Conservation (phyloP, 1,140 invertebrate species). For the Xylocopa sonorina region DNA sequence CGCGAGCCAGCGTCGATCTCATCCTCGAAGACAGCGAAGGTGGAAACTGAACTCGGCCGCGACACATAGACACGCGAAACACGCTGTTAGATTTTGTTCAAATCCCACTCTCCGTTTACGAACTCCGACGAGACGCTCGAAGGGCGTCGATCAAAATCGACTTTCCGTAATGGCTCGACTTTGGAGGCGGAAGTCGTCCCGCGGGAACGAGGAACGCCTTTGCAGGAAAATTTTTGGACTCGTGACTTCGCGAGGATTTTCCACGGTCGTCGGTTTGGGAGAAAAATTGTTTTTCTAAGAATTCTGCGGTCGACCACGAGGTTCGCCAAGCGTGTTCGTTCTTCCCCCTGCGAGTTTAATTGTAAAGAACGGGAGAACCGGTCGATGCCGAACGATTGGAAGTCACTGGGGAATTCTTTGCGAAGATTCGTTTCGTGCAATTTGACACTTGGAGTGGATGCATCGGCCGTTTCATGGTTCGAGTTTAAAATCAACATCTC, state of each 20-base stretch:
- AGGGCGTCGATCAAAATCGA: slow-evolving; percentile 51
- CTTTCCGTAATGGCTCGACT: no score
- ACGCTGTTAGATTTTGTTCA: slow-evolving; percentile 54
- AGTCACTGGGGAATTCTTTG: background rate
- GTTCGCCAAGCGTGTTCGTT: background rate
- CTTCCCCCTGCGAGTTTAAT: background rate
- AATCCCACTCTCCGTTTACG: slow-evolving; percentile 53
- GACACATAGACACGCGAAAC: slow-evolving; percentile 45
- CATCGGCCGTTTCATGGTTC: no score
- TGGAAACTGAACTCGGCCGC: slow-evolving; percentile 58
- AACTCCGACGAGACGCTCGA: slow-evolving; percentile 35
- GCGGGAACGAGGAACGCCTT: background rate
- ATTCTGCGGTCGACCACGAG: background rate
- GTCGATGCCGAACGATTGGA: background rate
- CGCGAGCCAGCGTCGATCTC: slow-evolving; percentile 41
- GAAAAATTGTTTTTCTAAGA: background rate
- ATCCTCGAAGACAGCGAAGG: slow-evolving; percentile 57
- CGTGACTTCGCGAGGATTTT: background rate
- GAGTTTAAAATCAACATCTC: no score
- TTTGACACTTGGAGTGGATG: background rate
- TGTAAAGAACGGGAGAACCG: background rate
- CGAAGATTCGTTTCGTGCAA: no score
- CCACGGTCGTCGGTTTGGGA: background rate
- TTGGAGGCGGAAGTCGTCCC: background rate
- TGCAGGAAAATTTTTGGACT: no score